Conservation (phyloP, 1,140 invertebrate genomes). For the Mamestra configurata region DNA sequence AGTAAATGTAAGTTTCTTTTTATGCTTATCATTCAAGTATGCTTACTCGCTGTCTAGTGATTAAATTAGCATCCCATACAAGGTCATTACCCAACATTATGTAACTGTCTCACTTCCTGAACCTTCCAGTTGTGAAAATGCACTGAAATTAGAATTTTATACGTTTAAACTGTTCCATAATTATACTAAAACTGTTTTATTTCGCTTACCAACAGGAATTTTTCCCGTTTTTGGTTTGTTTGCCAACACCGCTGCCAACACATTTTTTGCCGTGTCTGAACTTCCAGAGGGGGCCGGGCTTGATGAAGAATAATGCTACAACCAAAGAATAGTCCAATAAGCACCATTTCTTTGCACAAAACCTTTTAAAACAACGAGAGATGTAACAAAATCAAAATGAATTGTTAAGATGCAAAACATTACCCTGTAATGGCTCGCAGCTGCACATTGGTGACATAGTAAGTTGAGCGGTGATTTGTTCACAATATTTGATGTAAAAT, state of each 20-base stretch:
- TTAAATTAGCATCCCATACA: constrained; percentile 51
- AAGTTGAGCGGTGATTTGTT: constrained; percentile 75
- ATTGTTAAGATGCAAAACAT: constrained; percentile 47
- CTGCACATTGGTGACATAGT: constrained; percentile 77
- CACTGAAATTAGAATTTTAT: not conserved
- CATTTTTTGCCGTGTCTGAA: constrained; percentile 82
- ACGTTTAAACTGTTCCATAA: not conserved
- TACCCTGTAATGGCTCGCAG: constrained; percentile 77
- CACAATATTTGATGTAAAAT: constrained; percentile 67
- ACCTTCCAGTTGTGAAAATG: not conserved
- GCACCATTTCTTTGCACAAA: constrained; percentile 38
- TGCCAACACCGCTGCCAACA: constrained; percentile 84
- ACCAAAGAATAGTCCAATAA: constrained; percentile 16
- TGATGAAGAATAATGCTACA: constrained; percentile 76
- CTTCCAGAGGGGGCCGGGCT: constrained; percentile 66
- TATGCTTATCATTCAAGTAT: constrained; percentile 26
- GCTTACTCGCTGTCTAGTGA: constrained; percentile 7
- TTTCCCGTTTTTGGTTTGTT: constrained; percentile 86
- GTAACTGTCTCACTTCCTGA: constrained; percentile 49
- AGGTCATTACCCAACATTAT: constrained; percentile 60
- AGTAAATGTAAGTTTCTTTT: not conserved
- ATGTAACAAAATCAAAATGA: constrained; percentile 3
- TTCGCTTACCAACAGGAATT: constrained; percentile 84
- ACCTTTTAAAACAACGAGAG: constrained; percentile 30
- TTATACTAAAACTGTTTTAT: not conserved